phyloP scores from a whole-genome alignment of 2,888 invertebrate genomes.

The Drosophila cyrtoloma region DNA sequence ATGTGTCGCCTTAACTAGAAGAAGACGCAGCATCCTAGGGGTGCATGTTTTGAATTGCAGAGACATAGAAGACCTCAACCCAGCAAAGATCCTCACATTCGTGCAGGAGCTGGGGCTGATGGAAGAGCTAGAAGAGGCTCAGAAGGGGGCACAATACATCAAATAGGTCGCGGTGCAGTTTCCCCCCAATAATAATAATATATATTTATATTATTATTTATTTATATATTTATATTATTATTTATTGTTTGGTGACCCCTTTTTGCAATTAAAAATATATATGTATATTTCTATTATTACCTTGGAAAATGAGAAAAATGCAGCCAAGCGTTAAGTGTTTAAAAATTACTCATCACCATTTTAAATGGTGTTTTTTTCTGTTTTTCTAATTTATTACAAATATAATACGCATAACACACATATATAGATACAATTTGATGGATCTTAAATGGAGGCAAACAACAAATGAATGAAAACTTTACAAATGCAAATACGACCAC shows the following conservation, averaged over 20 bases:
- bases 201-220: too few relatives aligned
- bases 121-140: too few relatives aligned
- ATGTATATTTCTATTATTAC: background rate
- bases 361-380: constrained; percentile 10
- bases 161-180: too few relatives aligned
- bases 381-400: constrained; percentile 24
- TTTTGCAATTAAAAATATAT: background rate
- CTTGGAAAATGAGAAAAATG: background rate
- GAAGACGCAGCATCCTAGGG: too few relatives aligned
- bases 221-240: background rate
- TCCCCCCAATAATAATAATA: too few relatives aligned
- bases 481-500: constrained; percentile 41
- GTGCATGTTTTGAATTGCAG: too few relatives aligned
- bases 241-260: background rate
- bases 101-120: too few relatives aligned
- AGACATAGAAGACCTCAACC: too few relatives aligned
- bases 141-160: too few relatives aligned
- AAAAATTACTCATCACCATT: constrained; percentile 24
- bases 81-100: too few relatives aligned
- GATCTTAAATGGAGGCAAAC: constrained; percentile 10
- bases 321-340: constrained; percentile 38
- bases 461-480: constrained; percentile 35
- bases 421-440: constrained; percentile 3
- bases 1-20: too few relatives aligned
- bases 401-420: constrained; percentile 14